Conservation (phyloP, 2,888 invertebrate species). For the Ophioninae sp. region DNA sequence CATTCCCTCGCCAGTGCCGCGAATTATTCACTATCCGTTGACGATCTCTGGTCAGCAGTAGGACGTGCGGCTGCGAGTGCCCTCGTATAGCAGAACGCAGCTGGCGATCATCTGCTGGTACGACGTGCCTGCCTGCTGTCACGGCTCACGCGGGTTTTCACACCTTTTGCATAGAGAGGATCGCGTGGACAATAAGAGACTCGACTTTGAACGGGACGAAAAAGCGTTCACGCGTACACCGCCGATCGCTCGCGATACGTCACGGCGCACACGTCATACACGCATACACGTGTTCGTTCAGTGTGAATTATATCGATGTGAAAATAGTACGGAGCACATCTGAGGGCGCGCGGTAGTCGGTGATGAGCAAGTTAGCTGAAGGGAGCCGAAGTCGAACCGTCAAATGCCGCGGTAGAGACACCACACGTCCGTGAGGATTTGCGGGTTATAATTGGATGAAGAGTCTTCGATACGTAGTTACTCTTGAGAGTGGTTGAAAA, state of each 20-base stretch:
- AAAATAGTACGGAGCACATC: background rate
- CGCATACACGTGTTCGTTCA: background rate
- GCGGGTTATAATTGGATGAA: constrained; percentile 44
- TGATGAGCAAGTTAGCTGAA: background rate
- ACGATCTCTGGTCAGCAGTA: constrained; percentile 7
- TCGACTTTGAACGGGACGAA: constrained; percentile 4
- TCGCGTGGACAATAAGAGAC: background rate
- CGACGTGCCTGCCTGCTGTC: background rate
- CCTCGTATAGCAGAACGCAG: constrained; percentile 3
- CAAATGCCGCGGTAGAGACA: constrained; percentile 16
- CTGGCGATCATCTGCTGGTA: constrained; percentile 14
- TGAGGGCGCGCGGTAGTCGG: background rate
- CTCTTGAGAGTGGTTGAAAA: background rate
- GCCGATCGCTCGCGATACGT: constrained; percentile 4
- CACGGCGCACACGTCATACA: background rate
- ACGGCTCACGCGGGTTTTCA: background rate
- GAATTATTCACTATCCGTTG: background rate
- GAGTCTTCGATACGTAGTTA: background rate
- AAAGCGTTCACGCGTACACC: constrained; percentile 1
- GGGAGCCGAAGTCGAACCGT: constrained; percentile 25
- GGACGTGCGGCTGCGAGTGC: constrained; percentile 5
- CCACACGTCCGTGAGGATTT: constrained; percentile 19
- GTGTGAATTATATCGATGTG: background rate
- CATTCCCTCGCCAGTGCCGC: background rate
- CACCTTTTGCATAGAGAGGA: background rate